Conservation (phyloP, 1,140 invertebrate species). For the Limonius californicus region DNA sequence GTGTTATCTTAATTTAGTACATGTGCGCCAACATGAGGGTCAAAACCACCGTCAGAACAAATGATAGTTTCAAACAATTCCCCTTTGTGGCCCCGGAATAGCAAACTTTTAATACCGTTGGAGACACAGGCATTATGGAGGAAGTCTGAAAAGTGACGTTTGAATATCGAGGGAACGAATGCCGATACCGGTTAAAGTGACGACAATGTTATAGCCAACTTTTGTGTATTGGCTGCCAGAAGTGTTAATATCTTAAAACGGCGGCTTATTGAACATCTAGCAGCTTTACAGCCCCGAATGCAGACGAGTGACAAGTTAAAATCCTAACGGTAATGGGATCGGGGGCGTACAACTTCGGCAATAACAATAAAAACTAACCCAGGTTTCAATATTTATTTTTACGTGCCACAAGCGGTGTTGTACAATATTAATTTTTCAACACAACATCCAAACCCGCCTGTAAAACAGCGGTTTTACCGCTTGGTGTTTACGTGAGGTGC, state of each 20-base stretch:
- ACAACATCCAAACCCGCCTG: constrained; percentile 14
- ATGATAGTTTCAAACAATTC: background rate
- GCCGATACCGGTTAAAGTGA: background rate
- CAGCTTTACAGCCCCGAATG: background rate
- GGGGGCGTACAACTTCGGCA: constrained; percentile 14
- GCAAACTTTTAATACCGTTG: background rate
- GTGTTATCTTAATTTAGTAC: background rate
- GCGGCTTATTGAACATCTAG: background rate
- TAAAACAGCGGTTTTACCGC: constrained; percentile 28
- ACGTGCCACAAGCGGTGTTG: constrained; percentile 30
- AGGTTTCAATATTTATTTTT: constrained; percentile 32
- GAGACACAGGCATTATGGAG: background rate
- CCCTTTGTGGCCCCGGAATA: background rate
- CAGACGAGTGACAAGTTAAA: constrained; percentile 17
- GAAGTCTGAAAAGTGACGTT: background rate
- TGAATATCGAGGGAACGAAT: background rate
- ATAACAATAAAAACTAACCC: constrained; percentile 33
- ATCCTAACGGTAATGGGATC: constrained; percentile 21
- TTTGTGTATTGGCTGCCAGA: background rate
- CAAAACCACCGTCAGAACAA: background rate
- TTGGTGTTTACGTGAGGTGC: constrained; percentile 16
- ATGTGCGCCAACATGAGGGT: background rate
- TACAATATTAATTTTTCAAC: constrained; percentile 33
- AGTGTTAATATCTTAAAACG: background rate
- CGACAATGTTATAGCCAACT: background rate